Evolutionary conservation across 2,888 invertebrate genomes (phyloP).

Genomic region (Steromphala cineraria): DNA sequence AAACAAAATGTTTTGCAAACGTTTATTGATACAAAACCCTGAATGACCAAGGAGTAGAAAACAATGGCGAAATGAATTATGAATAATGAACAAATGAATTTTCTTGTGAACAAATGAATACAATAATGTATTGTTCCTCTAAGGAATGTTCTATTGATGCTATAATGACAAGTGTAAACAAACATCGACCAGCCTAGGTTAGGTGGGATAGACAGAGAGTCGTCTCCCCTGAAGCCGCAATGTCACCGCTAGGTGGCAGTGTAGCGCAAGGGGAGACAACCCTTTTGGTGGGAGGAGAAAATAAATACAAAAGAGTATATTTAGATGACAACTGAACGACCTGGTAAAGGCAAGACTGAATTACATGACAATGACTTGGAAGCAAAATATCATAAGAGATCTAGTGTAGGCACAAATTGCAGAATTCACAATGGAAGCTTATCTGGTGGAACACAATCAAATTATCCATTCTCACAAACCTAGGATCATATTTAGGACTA

Average conservation of each 20-base stretch:
- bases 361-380: conserved; percentile 19
- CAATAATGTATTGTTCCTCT: conserved; percentile 19
- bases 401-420: conserved; percentile 15
- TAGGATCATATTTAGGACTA: background rate
- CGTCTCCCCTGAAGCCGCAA: background rate
- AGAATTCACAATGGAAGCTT: conserved; percentile 10
- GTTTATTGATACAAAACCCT: conserved; percentile 27
- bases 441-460: background rate
- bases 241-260: background rate
- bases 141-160: conserved; percentile 19
- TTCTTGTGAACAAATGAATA: conserved; percentile 20
- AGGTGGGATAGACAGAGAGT: background rate
- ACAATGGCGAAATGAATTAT: conserved; percentile 22
- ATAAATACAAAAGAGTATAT: background rate
- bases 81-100: conserved; percentile 19
- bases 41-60: conserved; percentile 26
- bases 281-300: background rate
- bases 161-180: background rate
- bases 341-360: background rate
- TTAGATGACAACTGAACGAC: background rate
- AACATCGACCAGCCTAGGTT: conserved; percentile 12
- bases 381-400: conserved; percentile 16
- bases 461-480: background rate
- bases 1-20: conserved; percentile 11
- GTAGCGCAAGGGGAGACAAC: background rate